These are phyloP conservation scores for Archips xylosteana DNA, from an alignment of 2,888 invertebrate species.

Conservation along the genomic window DNA sequence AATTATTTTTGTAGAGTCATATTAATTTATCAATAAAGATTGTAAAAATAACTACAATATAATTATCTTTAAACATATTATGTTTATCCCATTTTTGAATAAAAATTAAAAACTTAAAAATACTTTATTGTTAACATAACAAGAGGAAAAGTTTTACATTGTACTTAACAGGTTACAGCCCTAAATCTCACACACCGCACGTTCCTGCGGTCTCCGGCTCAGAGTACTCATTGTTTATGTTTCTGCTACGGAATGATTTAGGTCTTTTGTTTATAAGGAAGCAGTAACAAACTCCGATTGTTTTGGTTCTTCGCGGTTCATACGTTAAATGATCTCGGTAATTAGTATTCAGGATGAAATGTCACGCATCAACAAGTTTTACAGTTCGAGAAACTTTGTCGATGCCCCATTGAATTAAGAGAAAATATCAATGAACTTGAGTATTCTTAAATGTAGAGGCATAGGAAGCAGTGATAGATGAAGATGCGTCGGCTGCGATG, in stretches of 20 bases:
- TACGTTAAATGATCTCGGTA: not conserved
- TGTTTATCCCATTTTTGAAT: too few species aligned
- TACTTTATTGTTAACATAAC: too few species aligned
- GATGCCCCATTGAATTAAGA: not conserved
- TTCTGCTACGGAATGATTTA: constrained; percentile 45
- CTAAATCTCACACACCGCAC: constrained; percentile 48
- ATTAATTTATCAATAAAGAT: too few species aligned
- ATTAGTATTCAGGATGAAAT: not conserved
- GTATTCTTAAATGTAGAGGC: constrained; percentile 27
- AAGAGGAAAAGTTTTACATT: too few species aligned
- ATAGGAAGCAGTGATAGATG: constrained; percentile 44
- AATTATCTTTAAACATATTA: too few species aligned
- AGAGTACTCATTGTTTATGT: constrained; percentile 56
- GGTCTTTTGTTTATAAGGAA: constrained; percentile 25
- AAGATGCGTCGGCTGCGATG: constrained; percentile 61
- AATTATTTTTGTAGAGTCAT: not conserved
- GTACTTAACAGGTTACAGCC: not conserved
- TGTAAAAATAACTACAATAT: too few species aligned
- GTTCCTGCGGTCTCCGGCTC: constrained; percentile 47
- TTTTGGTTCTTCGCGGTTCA: constrained; percentile 1
- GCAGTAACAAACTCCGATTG: constrained; percentile 23
- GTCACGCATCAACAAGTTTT: not conserved
- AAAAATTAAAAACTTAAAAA: too few species aligned
- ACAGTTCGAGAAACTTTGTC: not conserved
- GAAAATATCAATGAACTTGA: not conserved